phyloP scores from a whole-genome alignment of 1,140 invertebrate genomes.

The Bicyclus anynana region DNA sequence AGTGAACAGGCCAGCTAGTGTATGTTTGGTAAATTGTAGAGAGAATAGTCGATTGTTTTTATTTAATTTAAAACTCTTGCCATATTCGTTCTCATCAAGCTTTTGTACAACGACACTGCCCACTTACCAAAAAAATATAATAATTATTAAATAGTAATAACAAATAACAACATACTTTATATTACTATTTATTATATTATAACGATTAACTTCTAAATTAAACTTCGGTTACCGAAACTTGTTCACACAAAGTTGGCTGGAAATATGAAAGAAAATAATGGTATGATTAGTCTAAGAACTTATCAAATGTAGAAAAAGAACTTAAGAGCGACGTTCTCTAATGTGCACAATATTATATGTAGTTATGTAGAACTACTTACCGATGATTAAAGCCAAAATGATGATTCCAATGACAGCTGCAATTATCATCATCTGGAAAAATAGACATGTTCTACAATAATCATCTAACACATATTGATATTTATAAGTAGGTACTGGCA shows the following conservation, averaged over 20 bases:
- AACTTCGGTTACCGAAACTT: slow-evolving; percentile 71
- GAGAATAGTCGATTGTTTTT: background rate
- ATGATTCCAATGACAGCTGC: slow-evolving; percentile 93
- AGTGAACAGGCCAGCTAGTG: no score
- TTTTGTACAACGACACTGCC: slow-evolving; percentile 45
- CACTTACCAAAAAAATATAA: slow-evolving; percentile 68
- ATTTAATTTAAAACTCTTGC: slow-evolving; percentile 5
- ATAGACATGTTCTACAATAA: background rate
- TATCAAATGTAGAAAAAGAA: slow-evolving; percentile 38
- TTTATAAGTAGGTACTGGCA: no score
- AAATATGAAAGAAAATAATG: slow-evolving; percentile 74
- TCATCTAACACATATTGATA: no score
- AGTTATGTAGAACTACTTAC: slow-evolving; percentile 79
- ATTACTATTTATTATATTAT: slow-evolving; percentile 73
- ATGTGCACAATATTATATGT: slow-evolving; percentile 19
- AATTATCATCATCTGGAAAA: slow-evolving; percentile 93
- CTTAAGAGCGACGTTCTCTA: slow-evolving; percentile 42
- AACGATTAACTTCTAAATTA: slow-evolving; percentile 70
- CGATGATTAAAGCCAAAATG: slow-evolving; percentile 92
- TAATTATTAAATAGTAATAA: slow-evolving; percentile 54
- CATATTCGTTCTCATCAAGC: slow-evolving; percentile 20
- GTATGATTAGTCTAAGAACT: slow-evolving; percentile 65
- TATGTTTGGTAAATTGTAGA: no score
- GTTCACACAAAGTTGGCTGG: slow-evolving; percentile 86
- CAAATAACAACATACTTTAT: slow-evolving; percentile 61